Conservation (phyloP, 2,797 vertebrate genomes). For the Sylvia borin region DNA sequence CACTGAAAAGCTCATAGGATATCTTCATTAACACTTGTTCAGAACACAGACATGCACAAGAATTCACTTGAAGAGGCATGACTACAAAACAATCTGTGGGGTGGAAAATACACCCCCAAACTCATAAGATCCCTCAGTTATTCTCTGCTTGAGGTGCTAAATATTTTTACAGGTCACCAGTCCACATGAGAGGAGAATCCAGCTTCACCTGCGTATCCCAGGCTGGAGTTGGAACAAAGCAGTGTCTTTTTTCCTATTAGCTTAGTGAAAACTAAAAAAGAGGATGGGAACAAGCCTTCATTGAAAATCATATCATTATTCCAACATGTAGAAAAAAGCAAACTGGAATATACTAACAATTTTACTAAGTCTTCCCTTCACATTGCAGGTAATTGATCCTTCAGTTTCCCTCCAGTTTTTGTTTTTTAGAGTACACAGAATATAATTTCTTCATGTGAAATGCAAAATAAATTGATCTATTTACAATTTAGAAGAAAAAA, state of each 20-base stretch:
- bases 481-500: background rate
- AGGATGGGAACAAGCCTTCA: background rate
- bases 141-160: background rate
- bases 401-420: background rate
- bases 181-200: background rate
- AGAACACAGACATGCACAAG: background rate
- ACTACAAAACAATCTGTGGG: background rate
- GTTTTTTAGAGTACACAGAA: background rate
- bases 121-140: background rate
- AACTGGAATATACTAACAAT: background rate
- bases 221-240: background rate
- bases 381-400: background rate
- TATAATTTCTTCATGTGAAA: background rate
- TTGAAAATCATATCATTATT: background rate
- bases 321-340: background rate
- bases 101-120: background rate
- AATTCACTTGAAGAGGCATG: background rate
- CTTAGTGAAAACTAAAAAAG: background rate
- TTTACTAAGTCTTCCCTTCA: background rate
- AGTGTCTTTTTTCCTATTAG: background rate
- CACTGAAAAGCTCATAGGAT: background rate
- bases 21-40: background rate
- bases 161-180: background rate
- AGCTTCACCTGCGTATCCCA: background rate
- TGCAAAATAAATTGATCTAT: background rate